Conservation (phyloP, 2,113 vertebrate genomes). For the Axis porcinus region DNA sequence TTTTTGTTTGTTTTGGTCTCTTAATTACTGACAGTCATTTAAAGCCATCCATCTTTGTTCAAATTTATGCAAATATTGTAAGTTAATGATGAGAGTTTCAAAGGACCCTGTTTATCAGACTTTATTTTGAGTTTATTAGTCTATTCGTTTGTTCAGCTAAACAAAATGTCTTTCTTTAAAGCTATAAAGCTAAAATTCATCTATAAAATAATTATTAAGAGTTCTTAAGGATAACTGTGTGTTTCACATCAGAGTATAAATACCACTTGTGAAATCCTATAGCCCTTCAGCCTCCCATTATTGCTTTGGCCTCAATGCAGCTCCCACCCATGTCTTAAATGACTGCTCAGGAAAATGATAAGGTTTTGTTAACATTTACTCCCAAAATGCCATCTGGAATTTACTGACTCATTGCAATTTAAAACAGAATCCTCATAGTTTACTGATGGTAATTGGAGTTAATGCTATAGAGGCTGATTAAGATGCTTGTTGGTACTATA, state of each 20-base stretch:
- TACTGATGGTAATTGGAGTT: conserved; percentile 51
- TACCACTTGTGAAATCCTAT: not conserved
- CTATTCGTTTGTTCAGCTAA: conserved; percentile 50
- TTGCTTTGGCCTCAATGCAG: not conserved
- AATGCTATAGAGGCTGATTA: conserved; percentile 50
- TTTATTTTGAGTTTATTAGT: conserved; percentile 62
- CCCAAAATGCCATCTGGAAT: not conserved
- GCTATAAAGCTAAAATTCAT: not conserved
- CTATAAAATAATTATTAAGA: conserved; percentile 16
- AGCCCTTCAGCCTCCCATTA: not conserved
- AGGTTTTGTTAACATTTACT: not conserved
- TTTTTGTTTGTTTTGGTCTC: conserved; percentile 78
- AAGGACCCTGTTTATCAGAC: conserved; percentile 52
- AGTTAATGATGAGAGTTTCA: conserved; percentile 70
- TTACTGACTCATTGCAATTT: conserved; percentile 43
- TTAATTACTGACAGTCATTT: conserved; percentile 79
- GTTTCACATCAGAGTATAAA: not conserved
- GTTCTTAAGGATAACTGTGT: conserved; percentile 14
- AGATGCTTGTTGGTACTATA: conserved; percentile 34
- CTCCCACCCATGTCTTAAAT: not conserved
- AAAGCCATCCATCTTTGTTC: conserved; percentile 75
- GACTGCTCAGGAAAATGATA: not conserved
- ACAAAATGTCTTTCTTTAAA: conserved; percentile 37
- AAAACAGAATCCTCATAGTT: conserved; percentile 29
- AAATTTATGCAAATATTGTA: conserved; percentile 77